Evolutionary conservation across 2,113 vertebrate genomes (phyloP).

Genomic region (Gallinago paraguaiae): DNA sequence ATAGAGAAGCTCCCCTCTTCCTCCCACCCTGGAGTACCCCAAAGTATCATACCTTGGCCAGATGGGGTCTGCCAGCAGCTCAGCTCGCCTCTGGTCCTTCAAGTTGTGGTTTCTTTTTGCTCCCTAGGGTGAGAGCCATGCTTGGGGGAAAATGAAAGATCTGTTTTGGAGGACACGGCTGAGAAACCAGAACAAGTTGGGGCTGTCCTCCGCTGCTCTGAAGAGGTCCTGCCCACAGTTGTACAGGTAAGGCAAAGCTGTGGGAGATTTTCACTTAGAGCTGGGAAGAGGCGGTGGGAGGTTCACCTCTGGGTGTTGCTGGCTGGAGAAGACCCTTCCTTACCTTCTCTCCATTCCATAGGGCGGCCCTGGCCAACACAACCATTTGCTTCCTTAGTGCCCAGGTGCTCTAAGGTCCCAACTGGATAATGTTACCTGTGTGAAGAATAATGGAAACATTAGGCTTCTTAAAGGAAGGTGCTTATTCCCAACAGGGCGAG

Average conservation of each 20-base stretch:
- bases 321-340: neutral
- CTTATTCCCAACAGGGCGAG: neutral
- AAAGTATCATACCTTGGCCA: neutral
- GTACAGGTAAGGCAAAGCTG: constrained; percentile 74
- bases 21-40: neutral
- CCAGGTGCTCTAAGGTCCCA: neutral
- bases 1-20: neutral
- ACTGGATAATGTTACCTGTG: neutral
- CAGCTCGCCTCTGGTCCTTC: neutral
- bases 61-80: neutral
- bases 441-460: neutral
- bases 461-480: neutral
- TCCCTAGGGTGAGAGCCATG: constrained; percentile 73
- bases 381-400: neutral
- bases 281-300: neutral
- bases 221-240: constrained; percentile 88
- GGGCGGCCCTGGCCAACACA: neutral
- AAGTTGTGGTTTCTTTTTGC: neutral
- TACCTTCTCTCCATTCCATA: neutral
- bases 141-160: constrained; percentile 83
- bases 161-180: constrained; percentile 79
- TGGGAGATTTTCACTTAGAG: neutral
- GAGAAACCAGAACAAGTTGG: constrained; percentile 78
- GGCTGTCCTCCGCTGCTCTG: constrained; percentile 74
- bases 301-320: neutral